Base-by-base conservation (phyloP, 2,888 invertebrate genomes). In the Macrophya annulata region DNA sequence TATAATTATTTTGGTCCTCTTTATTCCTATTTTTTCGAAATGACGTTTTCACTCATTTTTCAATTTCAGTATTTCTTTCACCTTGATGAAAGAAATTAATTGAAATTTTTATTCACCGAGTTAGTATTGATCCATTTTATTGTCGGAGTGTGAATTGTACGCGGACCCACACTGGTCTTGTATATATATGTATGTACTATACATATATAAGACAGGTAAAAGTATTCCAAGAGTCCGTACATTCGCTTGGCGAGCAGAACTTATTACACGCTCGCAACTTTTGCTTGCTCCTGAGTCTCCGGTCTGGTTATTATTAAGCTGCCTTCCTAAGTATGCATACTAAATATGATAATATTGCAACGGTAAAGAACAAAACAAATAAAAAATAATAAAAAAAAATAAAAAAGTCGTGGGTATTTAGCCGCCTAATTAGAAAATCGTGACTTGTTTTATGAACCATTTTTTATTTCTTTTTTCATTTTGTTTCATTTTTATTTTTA, bases 291-390 rank as follows among this genome's bases (percentile, higher is more conserved):
- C 88, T 89, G 90, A 89, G 91, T 83, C 90, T 91, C 90, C 89
- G 85, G 86, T 83, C 89, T 85, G 89, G 91, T 93, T 93, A 93
- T 93, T 81, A 81, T 93, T 93, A 93, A 93, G 93, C 91, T 89
- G 90, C 90, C 91, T 92, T 91, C 89, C 92, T 92, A 92, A 93
- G 93, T 92, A 90, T 90, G 93, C 93, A 93, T 93, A 93, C 93
- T 93, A 93, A 93, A 93, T 93, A 93, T 92, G 93, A 93, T 93
- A 93, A 93, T 93, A 93, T 93, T 93, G 93, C 92, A 92, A 92
- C 91, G 91, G 90, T 90, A 85, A 92, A 92, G 92, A 62, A 62
- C 15, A 62, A 62, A 62, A 62, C 21, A 62, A 62, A 62, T 21
- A 62, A 62, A 21, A n/a, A 62, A 62, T 8, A 1, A 62, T n/a